Evolutionary conservation across 2,113 vertebrate genomes (phyloP), one percentile per base, ranked within the genome.

Genomic region (Charadrius vociferus): DNA sequence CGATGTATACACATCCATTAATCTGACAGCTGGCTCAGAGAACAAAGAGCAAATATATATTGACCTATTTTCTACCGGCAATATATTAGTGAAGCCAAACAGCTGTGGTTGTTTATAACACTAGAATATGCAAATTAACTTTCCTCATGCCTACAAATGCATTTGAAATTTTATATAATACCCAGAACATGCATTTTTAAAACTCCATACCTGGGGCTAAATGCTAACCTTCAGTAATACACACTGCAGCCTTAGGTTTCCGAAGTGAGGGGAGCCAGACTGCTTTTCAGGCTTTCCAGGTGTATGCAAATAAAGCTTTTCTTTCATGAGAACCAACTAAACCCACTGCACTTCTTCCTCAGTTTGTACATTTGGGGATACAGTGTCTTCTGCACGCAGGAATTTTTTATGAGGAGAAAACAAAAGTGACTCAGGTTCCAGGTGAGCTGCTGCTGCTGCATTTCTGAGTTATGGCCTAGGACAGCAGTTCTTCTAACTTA

Each of bases 1-100:
- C 49, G 49, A 50, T 43, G 14, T 8, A 14, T 4, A 20, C 13
- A 37, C 41, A 84, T 83, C 58, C 50, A 37, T 87, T 81, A 67
- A 14, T n/a, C 61, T 87, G 85, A 91, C 91, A 96, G 66, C 83
- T 94, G 39, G 27, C 85, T 88, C 50, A 21, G 24, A 90, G 65
- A 90, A 84, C 41, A 87, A 90, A 81, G 26, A 95, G 16, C 50
- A 90, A 94, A 88, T 58, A 20, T 56, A 62, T 52, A 89, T 53
- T 95, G 96, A 95, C 93, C 88, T 95, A 93, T 87, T 88, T 96
- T 93, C 81, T 88, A 27, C 87, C 71, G 50, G 80, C 66, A 94
- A 82, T 72, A 58, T 36, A 95, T 80, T 82, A 90, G 83, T 2
- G 17, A 95, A 78, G 53, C 49, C 68, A 88, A 96, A 74, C 73